A percentile compares a stretch with the other conserved stretches of the same genome.
Conservation (phyloP, 2,888 invertebrate genomes). For the Coleophora flavipennella region DNA sequence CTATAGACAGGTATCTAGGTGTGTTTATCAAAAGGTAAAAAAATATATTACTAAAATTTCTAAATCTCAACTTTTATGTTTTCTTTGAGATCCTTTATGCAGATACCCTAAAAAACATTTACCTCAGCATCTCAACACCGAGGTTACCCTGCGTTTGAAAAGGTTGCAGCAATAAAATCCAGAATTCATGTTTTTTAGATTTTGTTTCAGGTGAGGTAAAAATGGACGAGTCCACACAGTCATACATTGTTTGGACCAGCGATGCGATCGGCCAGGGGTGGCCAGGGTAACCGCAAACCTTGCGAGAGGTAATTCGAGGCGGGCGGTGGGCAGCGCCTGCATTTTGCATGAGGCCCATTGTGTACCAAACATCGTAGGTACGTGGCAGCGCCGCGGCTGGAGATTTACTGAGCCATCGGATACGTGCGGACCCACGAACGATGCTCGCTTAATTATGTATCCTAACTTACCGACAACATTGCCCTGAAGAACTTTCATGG, state of each 20-base stretch:
- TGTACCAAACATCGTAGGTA: conserved; percentile 27
- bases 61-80: too few species aligned
- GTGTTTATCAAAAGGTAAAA: too few species aligned
- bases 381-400: conserved; percentile 16
- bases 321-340: conserved; percentile 36
- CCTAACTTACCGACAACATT: not conserved
- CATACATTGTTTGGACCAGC: too few species aligned
- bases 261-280: conserved; percentile 13
- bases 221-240: conserved; percentile 11
- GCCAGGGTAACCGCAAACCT: conserved; percentile 3
- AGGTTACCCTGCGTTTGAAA: conserved; percentile 4
- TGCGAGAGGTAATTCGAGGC: conserved; percentile 27
- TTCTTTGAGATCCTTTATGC: too few species aligned
- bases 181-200: conserved; percentile 25
- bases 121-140: too few species aligned
- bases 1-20: too few species aligned
- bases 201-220: conserved; percentile 33
- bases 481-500: not conserved
- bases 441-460: conserved; percentile 6
- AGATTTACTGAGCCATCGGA: conserved; percentile 22
- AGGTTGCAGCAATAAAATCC: conserved; percentile 13
- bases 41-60: too few species aligned
- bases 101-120: too few species aligned
- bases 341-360: conserved; percentile 55
- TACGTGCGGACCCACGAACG: conserved; percentile 1